These are phyloP conservation scores for Spodoptera picta DNA, from an alignment of 2,888 invertebrate genomes.

Conservation along the genomic window DNA sequence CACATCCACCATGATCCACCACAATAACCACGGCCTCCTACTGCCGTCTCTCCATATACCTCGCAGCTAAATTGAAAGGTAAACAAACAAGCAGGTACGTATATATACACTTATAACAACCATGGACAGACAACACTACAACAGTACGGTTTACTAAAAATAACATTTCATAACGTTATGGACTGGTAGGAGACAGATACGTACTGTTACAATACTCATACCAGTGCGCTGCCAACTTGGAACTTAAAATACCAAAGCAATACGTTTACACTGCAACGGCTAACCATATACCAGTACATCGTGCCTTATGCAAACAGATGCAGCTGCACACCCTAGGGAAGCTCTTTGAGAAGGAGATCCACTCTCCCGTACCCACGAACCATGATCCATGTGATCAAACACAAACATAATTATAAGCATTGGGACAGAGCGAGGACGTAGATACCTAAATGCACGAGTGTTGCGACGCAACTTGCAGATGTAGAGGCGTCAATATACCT, in stretches of 20 bases:
- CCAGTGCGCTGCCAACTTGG: constrained; percentile 35
- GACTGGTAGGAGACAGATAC: too few species aligned
- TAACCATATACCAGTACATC: constrained; percentile 37
- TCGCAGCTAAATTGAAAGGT: constrained; percentile 44
- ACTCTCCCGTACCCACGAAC: too few species aligned
- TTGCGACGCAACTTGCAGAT: constrained; percentile 7
- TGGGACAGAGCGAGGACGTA: constrained; percentile 1
- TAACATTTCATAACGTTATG: too few species aligned
- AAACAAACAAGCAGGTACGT: constrained; percentile 51
- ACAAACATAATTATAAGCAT: neutral
- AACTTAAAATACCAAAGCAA: constrained; percentile 45
- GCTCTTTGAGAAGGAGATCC: constrained; percentile 43
- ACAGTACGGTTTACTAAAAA: constrained; percentile 12
- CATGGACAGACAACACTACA: constrained; percentile 34
- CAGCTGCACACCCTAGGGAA: constrained; percentile 56
- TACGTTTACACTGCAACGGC: constrained; percentile 40
- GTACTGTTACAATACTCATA: constrained; percentile 31
- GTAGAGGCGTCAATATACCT: constrained; percentile 84
- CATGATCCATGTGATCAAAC: too few species aligned
- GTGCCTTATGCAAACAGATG: constrained; percentile 55
- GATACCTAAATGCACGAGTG: neutral
- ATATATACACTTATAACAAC: constrained; percentile 21
- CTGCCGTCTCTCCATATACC: constrained; percentile 20
- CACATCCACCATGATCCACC: constrained; percentile 18
- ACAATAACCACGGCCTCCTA: constrained; percentile 13